A percentile compares a stretch with the other conserved stretches of the same genome.
phyloP scores from a whole-genome alignment of 2,113 vertebrate species.

The Pseudois nayaur region DNA sequence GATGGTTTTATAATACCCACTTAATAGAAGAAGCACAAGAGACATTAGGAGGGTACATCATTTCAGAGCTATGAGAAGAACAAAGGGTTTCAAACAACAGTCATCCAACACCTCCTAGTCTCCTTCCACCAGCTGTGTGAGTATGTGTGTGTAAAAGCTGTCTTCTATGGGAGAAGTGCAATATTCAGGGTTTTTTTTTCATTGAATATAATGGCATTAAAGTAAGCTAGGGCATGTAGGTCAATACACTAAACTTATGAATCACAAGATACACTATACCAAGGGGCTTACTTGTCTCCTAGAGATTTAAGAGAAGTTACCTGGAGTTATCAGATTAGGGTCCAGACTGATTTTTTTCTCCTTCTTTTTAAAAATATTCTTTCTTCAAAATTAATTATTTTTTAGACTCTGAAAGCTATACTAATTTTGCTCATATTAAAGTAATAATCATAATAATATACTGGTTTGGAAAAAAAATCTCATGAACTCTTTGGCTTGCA shows the following conservation, averaged over 20 bases:
- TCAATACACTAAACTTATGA: not conserved
- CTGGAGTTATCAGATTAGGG: not conserved
- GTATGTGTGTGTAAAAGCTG: not conserved
- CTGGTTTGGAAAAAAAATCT: not conserved
- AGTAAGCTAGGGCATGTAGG: not conserved
- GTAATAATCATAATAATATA: not conserved
- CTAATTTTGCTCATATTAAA: not conserved
- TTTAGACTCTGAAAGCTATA: not conserved
- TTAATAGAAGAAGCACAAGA: not conserved
- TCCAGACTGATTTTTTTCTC: not conserved
- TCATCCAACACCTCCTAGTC: not conserved
- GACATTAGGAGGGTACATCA: not conserved
- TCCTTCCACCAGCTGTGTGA: not conserved
- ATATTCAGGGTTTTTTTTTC: not conserved
- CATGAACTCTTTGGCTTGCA: not conserved
- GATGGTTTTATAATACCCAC: not conserved
- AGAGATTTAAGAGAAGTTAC: not conserved
- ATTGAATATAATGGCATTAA: not conserved
- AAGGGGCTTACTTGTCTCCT: not conserved
- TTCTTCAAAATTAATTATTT: not conserved
- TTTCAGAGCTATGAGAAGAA: not conserved
- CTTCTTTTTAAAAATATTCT: not conserved
- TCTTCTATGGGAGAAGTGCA: not conserved
- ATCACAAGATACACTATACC: not conserved
- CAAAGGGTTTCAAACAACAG: not conserved